Evolutionary conservation across 1,140 invertebrate species (phyloP).

Genomic region (Drosophila aff.): DNA sequence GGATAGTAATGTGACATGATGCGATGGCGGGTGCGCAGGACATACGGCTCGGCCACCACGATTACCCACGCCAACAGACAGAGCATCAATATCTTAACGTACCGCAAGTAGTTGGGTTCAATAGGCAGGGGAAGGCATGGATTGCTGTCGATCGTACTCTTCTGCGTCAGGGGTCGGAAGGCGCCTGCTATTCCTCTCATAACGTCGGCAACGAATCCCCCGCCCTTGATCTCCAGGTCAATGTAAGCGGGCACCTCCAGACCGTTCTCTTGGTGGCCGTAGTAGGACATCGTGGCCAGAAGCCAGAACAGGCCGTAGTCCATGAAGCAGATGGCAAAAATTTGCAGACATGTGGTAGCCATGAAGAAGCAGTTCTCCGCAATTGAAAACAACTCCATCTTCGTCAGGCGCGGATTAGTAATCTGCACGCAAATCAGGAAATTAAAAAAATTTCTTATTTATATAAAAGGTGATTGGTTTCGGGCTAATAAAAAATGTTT

Average conservation of each 20-base stretch:
- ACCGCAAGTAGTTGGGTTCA: slow-evolving; percentile 88
- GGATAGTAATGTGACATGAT: slow-evolving; percentile 92
- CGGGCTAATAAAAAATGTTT: not conserved
- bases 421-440: slow-evolving; percentile 64
- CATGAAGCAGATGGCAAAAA: slow-evolving; percentile 43
- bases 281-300: slow-evolving; percentile 88
- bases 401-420: slow-evolving; percentile 87
- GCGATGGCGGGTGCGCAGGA: slow-evolving; percentile 90
- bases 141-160: slow-evolving; percentile 86
- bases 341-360: slow-evolving; percentile 31
- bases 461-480: not conserved
- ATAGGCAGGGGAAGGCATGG: slow-evolving; percentile 89
- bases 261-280: slow-evolving; percentile 88
- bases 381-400: slow-evolving; percentile 85
- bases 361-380: slow-evolving; percentile 36
- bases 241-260: slow-evolving; percentile 79
- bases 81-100: slow-evolving; percentile 88
- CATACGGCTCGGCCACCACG: slow-evolving; percentile 91
- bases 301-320: slow-evolving; percentile 89
- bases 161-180: slow-evolving; percentile 86
- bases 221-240: slow-evolving; percentile 85
- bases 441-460: not conserved
- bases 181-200: slow-evolving; percentile 87
- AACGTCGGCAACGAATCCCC: slow-evolving; percentile 88
- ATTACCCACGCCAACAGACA: slow-evolving; percentile 89